Evolutionary conservation across 2,113 vertebrate genomes (phyloP), one percentile per base, ranked within the genome.

Genomic region (Columba livia): DNA sequence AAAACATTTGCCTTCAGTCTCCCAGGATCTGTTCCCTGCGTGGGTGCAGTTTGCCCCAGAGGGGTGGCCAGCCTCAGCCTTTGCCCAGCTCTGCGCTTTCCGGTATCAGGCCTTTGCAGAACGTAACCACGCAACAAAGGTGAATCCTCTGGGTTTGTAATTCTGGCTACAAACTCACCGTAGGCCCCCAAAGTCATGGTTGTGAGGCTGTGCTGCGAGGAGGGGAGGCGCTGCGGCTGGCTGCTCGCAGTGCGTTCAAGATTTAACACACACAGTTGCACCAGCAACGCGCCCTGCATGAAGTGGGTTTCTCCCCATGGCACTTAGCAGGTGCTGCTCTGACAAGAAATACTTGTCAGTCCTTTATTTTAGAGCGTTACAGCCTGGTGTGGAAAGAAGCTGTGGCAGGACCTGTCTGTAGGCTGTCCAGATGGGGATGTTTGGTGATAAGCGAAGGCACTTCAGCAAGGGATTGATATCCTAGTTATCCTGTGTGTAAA

Each of bases 151-250:
- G 61, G 11, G 26, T 58, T 62, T 53, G 31, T 48, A 28, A 32
- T 1, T 28, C 25, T 0, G 3, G 7, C 67, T 57, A 29, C 36
- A 40, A 23, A 60, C 21, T 42, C 7, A 3, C 50, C 24, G 36
- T 29, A 34, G 42, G 6, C 7, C 3, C 15, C 15, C 19, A 14
- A 47, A 47, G 44, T 47, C 44, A 47, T 38, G 25, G 34, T 28
- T 32, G 19, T 19, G 40, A 36, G 54, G 14, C 60, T 3, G 0
- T 44, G 72, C 21, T 1, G 4, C 0, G 4, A 20, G 40, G 42
- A 51, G 42, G 12, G 51, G 20, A 7, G 44, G 18, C 44, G 18
- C 17, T 18, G 17, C 10, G 11, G 21, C 44, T 31, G 42, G 15
- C 24, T 38, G 19, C 51, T 87, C 1, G 1, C 29, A 3, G 38